A percentile compares a stretch with the other conserved stretches of the same genome.
Conservation (phyloP, 2,113 vertebrate genomes). For the Pangasianodon gigas region DNA sequence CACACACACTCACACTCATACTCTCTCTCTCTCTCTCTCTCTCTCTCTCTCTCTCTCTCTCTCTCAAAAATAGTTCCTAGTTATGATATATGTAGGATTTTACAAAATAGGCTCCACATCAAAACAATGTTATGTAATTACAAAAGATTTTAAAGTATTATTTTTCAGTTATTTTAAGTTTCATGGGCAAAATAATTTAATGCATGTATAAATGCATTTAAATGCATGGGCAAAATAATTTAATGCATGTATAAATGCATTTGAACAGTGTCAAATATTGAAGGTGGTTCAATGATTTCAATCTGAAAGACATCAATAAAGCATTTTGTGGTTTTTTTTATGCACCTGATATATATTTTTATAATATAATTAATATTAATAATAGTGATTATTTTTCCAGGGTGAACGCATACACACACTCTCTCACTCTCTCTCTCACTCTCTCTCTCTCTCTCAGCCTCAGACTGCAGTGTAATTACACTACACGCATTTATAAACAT, state of each 20-base stretch:
- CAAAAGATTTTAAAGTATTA: not conserved
- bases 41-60: not conserved
- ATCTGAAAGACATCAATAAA: not conserved
- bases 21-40: conserved; percentile 1
- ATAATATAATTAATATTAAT: not conserved
- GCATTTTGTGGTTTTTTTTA: conserved; percentile 1
- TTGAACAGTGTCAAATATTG: not conserved
- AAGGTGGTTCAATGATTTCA: not conserved
- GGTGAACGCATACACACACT: conserved; percentile 4
- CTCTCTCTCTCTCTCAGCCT: conserved; percentile 23
- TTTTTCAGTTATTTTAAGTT: too few species aligned
- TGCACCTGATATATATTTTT: not conserved
- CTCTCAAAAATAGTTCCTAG: not conserved
- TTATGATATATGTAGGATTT: not conserved
- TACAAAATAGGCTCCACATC: not conserved
- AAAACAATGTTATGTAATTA: not conserved
- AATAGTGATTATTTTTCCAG: not conserved
- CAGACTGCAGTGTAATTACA: conserved; percentile 49
- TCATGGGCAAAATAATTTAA: not conserved
- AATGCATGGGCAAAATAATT: not conserved
- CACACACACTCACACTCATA: not conserved
- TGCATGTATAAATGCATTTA: too few species aligned
- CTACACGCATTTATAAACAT: conserved; percentile 48
- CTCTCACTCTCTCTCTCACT: conserved; percentile 8
- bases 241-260: too few species aligned